phyloP scores from a whole-genome alignment of 2,797 vertebrate species.

The Spinus pinus region DNA sequence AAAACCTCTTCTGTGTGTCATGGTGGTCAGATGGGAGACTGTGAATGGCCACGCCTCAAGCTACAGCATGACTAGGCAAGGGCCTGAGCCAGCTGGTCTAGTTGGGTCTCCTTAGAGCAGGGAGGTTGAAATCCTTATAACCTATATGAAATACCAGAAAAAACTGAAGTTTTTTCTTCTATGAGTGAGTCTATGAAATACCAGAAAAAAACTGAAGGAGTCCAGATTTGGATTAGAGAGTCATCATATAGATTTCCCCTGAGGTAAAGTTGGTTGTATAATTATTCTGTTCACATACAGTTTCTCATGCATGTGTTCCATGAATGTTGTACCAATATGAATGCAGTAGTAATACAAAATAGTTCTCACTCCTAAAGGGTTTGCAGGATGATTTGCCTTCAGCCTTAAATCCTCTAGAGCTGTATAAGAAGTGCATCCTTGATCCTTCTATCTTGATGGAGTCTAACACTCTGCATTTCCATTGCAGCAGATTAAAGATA shows the following conservation, averaged over 20 bases:
- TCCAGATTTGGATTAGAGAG: neutral
- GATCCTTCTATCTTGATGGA: neutral
- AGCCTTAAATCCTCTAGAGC: neutral
- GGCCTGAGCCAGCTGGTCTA: neutral
- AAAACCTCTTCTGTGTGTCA: neutral
- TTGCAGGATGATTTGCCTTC: neutral
- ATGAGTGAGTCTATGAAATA: neutral
- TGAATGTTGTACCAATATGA: neutral
- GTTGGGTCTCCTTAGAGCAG: neutral
- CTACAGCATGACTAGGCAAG: neutral
- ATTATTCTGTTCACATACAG: neutral
- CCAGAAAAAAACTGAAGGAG: neutral
- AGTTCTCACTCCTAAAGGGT: neutral
- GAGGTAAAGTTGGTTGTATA: neutral
- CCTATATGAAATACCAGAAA: neutral
- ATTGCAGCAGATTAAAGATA: neutral
- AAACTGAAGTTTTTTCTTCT: neutral
- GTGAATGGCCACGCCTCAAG: neutral
- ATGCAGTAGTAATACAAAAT: neutral
- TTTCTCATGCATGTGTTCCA: neutral
- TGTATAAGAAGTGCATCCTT: neutral
- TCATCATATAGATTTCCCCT: neutral
- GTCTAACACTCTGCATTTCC: neutral
- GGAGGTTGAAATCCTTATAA: neutral
- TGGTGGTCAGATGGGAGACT: neutral